These are phyloP conservation scores for Macaca fascicularis DNA, from an alignment of 2,113 vertebrate genomes.

Conservation along the genomic window DNA sequence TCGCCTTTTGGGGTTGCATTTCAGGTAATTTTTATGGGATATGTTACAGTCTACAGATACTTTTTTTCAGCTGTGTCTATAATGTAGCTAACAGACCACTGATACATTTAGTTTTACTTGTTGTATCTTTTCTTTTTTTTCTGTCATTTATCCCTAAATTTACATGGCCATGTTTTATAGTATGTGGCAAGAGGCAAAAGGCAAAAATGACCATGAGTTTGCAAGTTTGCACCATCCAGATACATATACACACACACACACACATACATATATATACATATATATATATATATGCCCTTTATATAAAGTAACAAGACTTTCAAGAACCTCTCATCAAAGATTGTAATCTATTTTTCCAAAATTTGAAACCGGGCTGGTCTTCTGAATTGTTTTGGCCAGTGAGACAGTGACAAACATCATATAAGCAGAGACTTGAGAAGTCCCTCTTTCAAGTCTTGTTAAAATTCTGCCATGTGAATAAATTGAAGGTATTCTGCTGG, in stretches of 20 bases:
- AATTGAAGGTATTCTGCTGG: background rate
- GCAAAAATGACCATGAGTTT: background rate
- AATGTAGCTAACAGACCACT: background rate
- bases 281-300: too few species aligned
- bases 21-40: background rate
- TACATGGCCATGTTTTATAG: background rate
- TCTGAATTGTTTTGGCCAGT: background rate
- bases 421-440: background rate
- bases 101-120: background rate
- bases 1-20: background rate
- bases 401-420: background rate
- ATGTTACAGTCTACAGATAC: background rate
- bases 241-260: fast-evolving
- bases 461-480: background rate
- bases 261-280: fast-evolving
- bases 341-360: background rate
- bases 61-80: background rate
- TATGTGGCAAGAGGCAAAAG: background rate
- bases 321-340: background rate
- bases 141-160: background rate
- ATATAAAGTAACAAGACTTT: background rate
- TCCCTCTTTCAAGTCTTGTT: background rate
- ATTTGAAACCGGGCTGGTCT: background rate
- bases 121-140: background rate
- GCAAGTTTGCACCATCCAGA: background rate